Conservation (phyloP, 2,113 vertebrate species). For the Ictalurus furcatus region DNA sequence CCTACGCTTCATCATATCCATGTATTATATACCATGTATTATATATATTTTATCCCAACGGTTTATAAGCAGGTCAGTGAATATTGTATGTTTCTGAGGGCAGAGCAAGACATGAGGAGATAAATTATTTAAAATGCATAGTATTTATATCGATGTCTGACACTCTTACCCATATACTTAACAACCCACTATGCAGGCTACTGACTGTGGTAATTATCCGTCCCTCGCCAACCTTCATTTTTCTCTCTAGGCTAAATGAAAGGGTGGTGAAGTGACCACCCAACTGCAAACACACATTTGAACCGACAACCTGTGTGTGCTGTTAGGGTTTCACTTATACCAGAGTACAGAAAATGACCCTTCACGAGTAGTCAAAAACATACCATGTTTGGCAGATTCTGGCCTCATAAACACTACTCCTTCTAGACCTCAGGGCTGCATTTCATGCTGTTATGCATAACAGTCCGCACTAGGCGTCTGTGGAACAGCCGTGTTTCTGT, state of each 20-base stretch:
- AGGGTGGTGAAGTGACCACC: not conserved
- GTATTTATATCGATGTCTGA: not conserved
- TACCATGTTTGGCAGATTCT: not conserved
- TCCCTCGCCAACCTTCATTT: not conserved
- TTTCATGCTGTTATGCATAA: constrained; percentile 1
- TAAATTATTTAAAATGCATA: not conserved
- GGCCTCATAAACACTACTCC: not conserved
- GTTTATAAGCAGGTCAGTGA: not conserved
- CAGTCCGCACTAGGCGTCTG: not conserved
- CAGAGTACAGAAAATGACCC: not conserved
- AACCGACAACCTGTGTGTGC: not conserved
- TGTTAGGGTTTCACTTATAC: not conserved
- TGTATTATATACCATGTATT: not conserved
- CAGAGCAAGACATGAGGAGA: not conserved
- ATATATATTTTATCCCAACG: not conserved
- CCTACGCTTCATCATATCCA: not conserved
- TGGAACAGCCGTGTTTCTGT: constrained; percentile 1
- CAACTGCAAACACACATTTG: not conserved
- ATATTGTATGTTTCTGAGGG: not conserved
- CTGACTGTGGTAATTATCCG: not conserved
- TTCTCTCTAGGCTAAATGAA: not conserved
- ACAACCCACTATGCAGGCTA: not conserved
- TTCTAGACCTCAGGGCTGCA: not conserved
- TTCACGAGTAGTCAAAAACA: not conserved
- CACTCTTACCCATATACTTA: not conserved